A percentile compares a stretch with the other conserved stretches of the same genome.
phyloP scores from a whole-genome alignment of 2,888 invertebrate genomes.

The Lithophane semibrunnea region DNA sequence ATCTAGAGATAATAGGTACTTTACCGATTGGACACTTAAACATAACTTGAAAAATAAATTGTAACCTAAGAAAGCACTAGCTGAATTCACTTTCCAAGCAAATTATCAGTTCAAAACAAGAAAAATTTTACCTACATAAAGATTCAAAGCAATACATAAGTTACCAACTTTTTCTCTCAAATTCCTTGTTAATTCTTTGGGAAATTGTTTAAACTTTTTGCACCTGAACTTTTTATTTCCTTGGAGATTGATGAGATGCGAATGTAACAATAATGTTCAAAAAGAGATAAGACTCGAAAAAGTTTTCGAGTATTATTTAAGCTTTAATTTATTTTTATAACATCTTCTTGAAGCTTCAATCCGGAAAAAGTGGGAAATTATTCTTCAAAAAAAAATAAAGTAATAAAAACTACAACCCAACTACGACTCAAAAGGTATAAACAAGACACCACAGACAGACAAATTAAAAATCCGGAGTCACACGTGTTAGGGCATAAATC shows the following conservation, averaged over 20 bases:
- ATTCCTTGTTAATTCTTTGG: constrained; percentile 60
- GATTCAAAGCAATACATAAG: constrained; percentile 62
- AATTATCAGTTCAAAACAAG: constrained; percentile 13
- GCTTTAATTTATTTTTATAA: constrained; percentile 26
- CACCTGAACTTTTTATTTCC: constrained; percentile 63
- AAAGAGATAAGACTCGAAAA: constrained; percentile 44
- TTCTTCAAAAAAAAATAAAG: too few species aligned
- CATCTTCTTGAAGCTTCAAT: constrained; percentile 10
- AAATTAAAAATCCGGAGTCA: too few species aligned
- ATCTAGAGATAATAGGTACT: neutral
- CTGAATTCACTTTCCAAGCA: neutral
- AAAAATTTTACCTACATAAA: constrained; percentile 52
- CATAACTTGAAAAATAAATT: constrained; percentile 8
- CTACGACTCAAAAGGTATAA: too few species aligned
- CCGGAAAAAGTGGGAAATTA: neutral
- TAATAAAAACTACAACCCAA: too few species aligned
- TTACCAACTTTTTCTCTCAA: constrained; percentile 65
- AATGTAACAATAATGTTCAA: constrained; percentile 58
- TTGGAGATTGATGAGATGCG: constrained; percentile 55
- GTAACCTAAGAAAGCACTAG: neutral
- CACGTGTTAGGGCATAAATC: too few species aligned
- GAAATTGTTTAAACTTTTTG: constrained; percentile 66
- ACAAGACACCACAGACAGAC: too few species aligned
- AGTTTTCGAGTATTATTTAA: constrained; percentile 36
- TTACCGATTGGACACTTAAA: neutral